Evolutionary conservation across 1,140 invertebrate genomes (phyloP).

Genomic region (Drosophila kanapiae): DNA sequence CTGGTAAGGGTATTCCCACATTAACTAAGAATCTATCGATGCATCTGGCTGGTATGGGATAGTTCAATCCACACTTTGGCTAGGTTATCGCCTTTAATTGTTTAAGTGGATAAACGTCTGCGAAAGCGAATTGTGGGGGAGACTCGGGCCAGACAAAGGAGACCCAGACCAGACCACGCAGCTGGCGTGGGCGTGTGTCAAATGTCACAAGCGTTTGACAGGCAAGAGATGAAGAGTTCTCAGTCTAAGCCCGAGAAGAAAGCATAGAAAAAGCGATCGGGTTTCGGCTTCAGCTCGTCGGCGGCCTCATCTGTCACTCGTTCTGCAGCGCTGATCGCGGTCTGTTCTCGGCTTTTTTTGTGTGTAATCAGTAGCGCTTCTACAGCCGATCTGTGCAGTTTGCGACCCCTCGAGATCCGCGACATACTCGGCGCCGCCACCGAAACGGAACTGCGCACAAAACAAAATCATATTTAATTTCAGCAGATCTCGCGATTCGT

Average conservation of each 20-base stretch:
- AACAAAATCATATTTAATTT: slow-evolving; percentile 1
- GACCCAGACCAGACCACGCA: slow-evolving; percentile 19
- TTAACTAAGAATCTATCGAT: background rate
- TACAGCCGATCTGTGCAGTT: slow-evolving; percentile 67
- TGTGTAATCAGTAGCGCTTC: slow-evolving; percentile 55
- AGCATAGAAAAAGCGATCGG: slow-evolving; percentile 31
- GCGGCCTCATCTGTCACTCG: slow-evolving; percentile 9
- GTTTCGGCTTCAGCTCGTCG: slow-evolving; percentile 1
- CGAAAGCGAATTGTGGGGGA: slow-evolving; percentile 68
- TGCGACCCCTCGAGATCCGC: slow-evolving; percentile 20
- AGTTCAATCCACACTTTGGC: slow-evolving; percentile 37
- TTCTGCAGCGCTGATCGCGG: slow-evolving; percentile 59
- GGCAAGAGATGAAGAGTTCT: slow-evolving; percentile 23
- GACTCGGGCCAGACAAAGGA: slow-evolving; percentile 34
- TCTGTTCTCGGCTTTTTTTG: slow-evolving; percentile 18
- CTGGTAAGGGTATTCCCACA: slow-evolving; percentile 10
- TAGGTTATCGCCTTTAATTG: slow-evolving; percentile 52
- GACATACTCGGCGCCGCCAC: background rate
- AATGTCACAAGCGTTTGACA: slow-evolving; percentile 60
- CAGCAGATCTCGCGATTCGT: slow-evolving; percentile 17
- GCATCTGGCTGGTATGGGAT: background rate
- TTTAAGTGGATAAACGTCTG: slow-evolving; percentile 74
- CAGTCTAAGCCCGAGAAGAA: background rate
- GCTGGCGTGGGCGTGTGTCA: slow-evolving; percentile 69
- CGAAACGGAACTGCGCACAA: slow-evolving; percentile 42